A percentile compares a stretch with the other conserved stretches of the same genome.
Evolutionary conservation across 2,888 invertebrate species (phyloP).

Genomic region (Apamea sordens): DNA sequence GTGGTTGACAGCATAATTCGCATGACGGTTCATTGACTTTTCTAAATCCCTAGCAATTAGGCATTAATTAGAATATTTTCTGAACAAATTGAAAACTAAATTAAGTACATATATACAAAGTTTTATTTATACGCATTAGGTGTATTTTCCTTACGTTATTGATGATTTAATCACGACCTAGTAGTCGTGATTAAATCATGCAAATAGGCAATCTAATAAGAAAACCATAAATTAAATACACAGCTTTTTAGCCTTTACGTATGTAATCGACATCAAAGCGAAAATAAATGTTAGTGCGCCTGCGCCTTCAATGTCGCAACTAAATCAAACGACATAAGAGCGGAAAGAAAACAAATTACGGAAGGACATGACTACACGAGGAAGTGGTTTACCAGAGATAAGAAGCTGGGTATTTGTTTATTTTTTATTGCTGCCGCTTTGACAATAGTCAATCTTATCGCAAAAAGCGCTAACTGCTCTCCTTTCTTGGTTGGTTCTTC

Average conservation of each 20-base stretch:
- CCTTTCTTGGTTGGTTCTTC: conserved; percentile 8
- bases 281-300: conserved; percentile 33
- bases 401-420: conserved; percentile 49
- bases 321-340: conserved; percentile 36
- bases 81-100: background rate
- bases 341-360: conserved; percentile 59
- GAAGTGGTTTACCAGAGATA: conserved; percentile 60
- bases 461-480: conserved; percentile 31
- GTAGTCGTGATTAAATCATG: conserved; percentile 26
- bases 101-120: background rate
- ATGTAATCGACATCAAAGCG: conserved; percentile 9
- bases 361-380: conserved; percentile 59
- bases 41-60: background rate
- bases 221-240: conserved; percentile 16
- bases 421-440: conserved; percentile 29
- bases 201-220: conserved; percentile 8
- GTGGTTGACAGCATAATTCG: background rate
- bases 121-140: background rate
- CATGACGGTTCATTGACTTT: background rate
- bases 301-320: conserved; percentile 46
- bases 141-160: background rate
- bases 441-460: conserved; percentile 23
- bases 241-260: conserved; percentile 32
- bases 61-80: background rate
- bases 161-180: too few species aligned